Evolutionary conservation across 1,140 invertebrate species (phyloP), one percentile per base, ranked within the genome.

Genomic region (Drosophila trapezifrons): DNA sequence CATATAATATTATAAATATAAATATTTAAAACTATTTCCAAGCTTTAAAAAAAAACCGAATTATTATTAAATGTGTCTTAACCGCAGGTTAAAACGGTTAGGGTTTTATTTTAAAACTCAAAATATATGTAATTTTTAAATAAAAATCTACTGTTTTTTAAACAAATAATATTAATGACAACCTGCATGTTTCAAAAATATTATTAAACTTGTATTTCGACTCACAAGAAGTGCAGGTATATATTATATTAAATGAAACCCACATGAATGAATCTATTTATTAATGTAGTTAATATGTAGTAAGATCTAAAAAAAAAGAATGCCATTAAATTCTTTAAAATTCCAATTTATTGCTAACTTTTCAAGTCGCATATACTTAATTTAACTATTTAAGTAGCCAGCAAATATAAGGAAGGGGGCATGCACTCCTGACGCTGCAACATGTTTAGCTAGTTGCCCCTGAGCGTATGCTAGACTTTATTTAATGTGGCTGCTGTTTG

Each of bases 401-500:
- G 27, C 22, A 27, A 35, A 46, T 20, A 52, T 32, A 12, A 32
- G 32, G 25, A 45, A 15, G 22, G 18, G 32, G 9, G 22, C 3
- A 1, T 18, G 49, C 32, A 35, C 55, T 65, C 32, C 32, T 64
- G 59, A 15, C 38, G n/a, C 64, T 64, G 32, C 37, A 51, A 12
- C 49, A 29, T 60, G 74, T 62, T 71, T 75, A 72, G 75, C 27
- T 47, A 62, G 79, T 52, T 74, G 76, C 83, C 84, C 84, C 84
- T 49, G 76, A 89, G 83, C 83, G 80, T 83, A 89, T 87, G 83
- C 84, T 76, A 77, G 84, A 89, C 83, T 89, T 87, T 87, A 83
- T 87, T 79, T 82, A 63, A 79, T 87, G 82, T 37, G 55, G 42
- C 71, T 83, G 76, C 56, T 77, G 57, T 52, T 56, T 77, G 83